These are phyloP conservation scores for Ataeniobius toweri DNA, from an alignment of 2,797 vertebrate genomes.

Conservation along the genomic window DNA sequence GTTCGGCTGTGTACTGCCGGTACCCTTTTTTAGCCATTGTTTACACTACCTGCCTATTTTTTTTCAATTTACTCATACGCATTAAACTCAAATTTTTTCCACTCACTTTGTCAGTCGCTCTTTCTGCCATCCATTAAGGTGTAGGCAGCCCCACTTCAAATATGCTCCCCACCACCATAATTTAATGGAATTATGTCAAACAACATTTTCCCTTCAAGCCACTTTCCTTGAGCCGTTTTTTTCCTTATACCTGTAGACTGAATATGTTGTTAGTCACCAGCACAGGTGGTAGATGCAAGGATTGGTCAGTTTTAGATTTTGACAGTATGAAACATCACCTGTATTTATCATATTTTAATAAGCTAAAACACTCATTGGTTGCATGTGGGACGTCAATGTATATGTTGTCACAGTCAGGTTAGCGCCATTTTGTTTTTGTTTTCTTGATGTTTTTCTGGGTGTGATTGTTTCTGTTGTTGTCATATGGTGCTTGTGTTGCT, in stretches of 20 bases:
- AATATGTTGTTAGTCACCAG: conserved; percentile 15
- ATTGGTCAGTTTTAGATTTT: neutral
- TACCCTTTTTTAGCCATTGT: conserved; percentile 39
- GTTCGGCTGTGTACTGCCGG: conserved; percentile 34
- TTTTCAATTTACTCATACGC: conserved; percentile 22
- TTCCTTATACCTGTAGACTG: neutral
- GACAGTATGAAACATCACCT: neutral
- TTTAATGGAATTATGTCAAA: conserved; percentile 60
- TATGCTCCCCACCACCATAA: conserved; percentile 36
- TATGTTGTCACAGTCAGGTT: too few relatives aligned
- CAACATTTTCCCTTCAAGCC: conserved; percentile 14
- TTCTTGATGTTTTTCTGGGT: neutral
- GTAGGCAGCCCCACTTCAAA: conserved; percentile 26
- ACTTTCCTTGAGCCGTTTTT: conserved; percentile 17
- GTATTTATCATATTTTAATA: neutral
- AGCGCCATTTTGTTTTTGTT: neutral
- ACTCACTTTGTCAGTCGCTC: conserved; percentile 4
- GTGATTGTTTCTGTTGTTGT: neutral
- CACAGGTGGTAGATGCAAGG: neutral
- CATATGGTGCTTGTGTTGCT: neutral
- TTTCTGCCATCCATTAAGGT: conserved; percentile 14
- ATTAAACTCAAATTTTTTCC: conserved; percentile 1
- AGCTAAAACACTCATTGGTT: neutral
- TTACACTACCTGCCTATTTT: conserved; percentile 18
- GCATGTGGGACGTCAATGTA: neutral